Percentiles rank a stretch among this genome's conserved stretches.
These are phyloP conservation scores for Leucophenga montana DNA, from an alignment of 2,888 invertebrate genomes.

Conservation along the genomic window DNA sequence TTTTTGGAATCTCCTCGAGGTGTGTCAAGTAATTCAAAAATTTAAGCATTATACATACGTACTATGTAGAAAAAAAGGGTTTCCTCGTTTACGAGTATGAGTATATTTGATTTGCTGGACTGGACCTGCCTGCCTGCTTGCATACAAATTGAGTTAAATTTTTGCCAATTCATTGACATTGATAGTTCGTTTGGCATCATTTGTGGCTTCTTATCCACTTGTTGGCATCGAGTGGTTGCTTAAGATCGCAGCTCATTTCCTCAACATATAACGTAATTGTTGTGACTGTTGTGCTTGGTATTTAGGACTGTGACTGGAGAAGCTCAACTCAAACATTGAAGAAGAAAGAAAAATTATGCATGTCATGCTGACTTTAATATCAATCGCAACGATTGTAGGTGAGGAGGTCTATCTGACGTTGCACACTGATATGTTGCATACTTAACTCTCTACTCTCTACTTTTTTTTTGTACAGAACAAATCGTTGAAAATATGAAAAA, in stretches of 20 bases:
- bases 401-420: conserved; percentile 14
- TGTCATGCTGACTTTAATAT: conserved; percentile 6
- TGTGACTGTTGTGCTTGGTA: conserved; percentile 14
- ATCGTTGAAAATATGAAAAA: conserved; percentile 34
- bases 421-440: conserved; percentile 46
- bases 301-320: neutral
- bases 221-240: conserved; percentile 66
- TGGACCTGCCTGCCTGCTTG: conserved; percentile 45
- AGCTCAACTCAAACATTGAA: neutral
- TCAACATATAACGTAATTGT: conserved; percentile 35
- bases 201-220: conserved; percentile 68
- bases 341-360: conserved; percentile 3
- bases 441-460: conserved; percentile 35
- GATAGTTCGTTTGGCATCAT: conserved; percentile 67
- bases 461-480: conserved; percentile 2
- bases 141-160: conserved; percentile 64
- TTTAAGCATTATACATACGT: too few species aligned
- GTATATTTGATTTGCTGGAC: too few species aligned
- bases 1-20: conserved; percentile 52
- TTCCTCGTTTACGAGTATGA: conserved; percentile 49
- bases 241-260: conserved; percentile 64
- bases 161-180: conserved; percentile 68
- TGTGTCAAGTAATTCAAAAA: conserved; percentile 56
- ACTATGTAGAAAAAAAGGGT: conserved; percentile 46
- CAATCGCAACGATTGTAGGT: conserved; percentile 1